Percentiles rank a stretch among this genome's conserved stretches.
phyloP scores from a whole-genome alignment of 1,140 invertebrate genomes.

The Eriocheir sinensis region DNA sequence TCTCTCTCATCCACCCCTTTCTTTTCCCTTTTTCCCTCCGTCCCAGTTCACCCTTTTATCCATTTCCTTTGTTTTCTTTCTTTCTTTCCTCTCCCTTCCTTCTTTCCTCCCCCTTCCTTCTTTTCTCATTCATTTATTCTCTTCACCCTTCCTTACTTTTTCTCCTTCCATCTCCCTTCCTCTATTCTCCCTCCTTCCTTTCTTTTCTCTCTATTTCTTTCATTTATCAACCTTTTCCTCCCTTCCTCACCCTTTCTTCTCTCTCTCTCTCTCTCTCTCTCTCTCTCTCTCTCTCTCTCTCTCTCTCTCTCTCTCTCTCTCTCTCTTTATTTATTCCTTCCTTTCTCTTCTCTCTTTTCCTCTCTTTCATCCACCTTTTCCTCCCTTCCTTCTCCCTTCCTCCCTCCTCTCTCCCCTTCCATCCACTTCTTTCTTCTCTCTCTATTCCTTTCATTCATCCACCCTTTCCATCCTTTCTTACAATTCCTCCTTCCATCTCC shows the following conservation, averaged over 20 bases:
- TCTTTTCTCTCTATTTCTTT: background rate
- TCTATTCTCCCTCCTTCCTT: conserved; percentile 16
- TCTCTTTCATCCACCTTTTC: background rate
- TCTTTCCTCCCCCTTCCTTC: background rate
- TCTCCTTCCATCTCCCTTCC: background rate
- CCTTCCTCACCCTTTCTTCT: background rate
- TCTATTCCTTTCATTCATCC: too few relatives aligned
- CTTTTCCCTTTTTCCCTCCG: background rate
- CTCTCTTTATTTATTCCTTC: too few relatives aligned
- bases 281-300: background rate
- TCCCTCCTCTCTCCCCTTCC: too few relatives aligned
- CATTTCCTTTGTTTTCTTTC: background rate
- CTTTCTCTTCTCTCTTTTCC: background rate
- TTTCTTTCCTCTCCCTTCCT: too few relatives aligned
- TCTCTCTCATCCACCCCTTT: background rate
- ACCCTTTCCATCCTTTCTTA: too few relatives aligned
- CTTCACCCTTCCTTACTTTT: background rate
- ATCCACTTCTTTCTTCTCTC: too few relatives aligned
- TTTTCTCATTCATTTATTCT: background rate
- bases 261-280: background rate
- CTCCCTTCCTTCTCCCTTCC: background rate
- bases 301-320: background rate
- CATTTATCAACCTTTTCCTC: background rate
- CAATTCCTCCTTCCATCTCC: too few relatives aligned
- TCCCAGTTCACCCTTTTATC: background rate